phyloP scores from a whole-genome alignment of 2,888 invertebrate species.

The Apodemia mormo region DNA sequence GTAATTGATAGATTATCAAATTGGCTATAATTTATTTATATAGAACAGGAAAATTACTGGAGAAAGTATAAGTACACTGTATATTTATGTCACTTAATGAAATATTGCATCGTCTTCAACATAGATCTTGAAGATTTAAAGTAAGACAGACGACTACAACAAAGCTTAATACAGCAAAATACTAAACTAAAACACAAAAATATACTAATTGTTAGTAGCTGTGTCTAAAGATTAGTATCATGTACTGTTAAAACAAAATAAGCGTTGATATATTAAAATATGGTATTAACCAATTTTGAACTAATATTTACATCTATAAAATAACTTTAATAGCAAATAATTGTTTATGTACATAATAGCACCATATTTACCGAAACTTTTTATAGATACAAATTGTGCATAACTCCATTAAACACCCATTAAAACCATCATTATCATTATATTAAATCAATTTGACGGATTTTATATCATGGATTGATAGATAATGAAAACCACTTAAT shows the following conservation, averaged over 20 bases:
- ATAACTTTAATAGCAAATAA: neutral
- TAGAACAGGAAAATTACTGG: neutral
- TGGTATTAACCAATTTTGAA: neutral
- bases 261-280: neutral
- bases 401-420: neutral
- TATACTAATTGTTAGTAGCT: constrained; percentile 28
- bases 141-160: constrained; percentile 35
- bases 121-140: neutral
- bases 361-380: neutral
- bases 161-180: constrained; percentile 42
- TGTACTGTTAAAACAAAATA: constrained; percentile 7
- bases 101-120: neutral
- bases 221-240: neutral
- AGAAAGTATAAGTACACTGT: constrained; percentile 1
- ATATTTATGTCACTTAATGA: constrained; percentile 1
- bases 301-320: constrained; percentile 3
- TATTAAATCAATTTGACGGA: neutral
- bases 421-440: too few species aligned
- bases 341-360: constrained; percentile 6
- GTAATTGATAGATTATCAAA: neutral
- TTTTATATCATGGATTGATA: neutral
- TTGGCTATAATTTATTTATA: neutral
- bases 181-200: constrained; percentile 28
- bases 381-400: neutral
- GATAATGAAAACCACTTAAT: neutral